Base-by-base conservation (phyloP, 35 echinoderm and acorn worm genomes). In the Apostichopus californicus region DNA sequence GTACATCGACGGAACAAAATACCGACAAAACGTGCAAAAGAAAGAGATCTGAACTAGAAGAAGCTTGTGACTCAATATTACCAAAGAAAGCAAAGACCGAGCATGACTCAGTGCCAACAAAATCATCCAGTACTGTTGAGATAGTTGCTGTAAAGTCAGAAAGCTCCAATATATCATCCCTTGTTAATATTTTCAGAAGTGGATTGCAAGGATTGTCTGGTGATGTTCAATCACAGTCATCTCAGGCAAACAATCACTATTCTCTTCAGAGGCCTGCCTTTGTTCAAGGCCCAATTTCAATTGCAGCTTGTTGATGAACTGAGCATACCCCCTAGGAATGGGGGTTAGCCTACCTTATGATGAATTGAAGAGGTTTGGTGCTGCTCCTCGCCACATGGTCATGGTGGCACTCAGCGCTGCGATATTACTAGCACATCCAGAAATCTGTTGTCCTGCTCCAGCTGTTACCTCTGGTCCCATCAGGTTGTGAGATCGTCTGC, bases 121-220 rank as follows among this genome's bases (percentile, higher is more conserved):
- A 79, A 17, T 22, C 80, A 8, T 59, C 55, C 71, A 78, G 71
- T 87, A 78, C 92, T 24, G 21, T 54, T 77, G 28, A 86, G 4
- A 55, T 68, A 58, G 59, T 55, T 93, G 28, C 60, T 25, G 56
- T 91, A n/a, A 92, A 95, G 92, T 60, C 54, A 84, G 92, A 98
- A 28, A 88, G 91, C 57, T 90, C 75, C 89, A 87, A 83, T 77
- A 98, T 98, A 77, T 94, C 94, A 61, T 92, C 87, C 55, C 68
- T 98, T 60, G 96, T 98, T 63, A 93, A 83, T 89, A 98, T 98
- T 94, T 98, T 98, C 93, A 95, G 93, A 90, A 83, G 94, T 34
- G 94, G 96, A 83, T 95, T 98, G 14, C 94, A 95, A 57, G 96
- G 96, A 87, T 92, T 98, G 57, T 95, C 96, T 56, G 94, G 92